phyloP scores from a whole-genome alignment of 2,797 vertebrate genomes.

The Spizella passerina region DNA sequence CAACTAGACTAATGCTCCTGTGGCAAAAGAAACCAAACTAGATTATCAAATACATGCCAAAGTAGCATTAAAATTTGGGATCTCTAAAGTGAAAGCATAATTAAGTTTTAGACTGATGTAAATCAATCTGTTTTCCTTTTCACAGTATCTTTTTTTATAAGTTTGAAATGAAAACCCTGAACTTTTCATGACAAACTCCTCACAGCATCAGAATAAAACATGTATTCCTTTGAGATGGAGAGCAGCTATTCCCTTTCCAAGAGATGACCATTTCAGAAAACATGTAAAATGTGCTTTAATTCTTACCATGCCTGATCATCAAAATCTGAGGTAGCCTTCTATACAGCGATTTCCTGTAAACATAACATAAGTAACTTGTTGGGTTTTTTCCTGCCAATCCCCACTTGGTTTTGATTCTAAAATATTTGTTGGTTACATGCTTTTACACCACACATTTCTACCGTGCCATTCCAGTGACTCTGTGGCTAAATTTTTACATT shows the following conservation, averaged over 20 bases:
- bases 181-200: background rate
- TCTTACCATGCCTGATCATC: slow-evolving; percentile 51
- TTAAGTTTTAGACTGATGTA: background rate
- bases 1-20: background rate
- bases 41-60: background rate
- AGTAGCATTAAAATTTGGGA: background rate
- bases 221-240: background rate
- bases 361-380: background rate
- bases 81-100: background rate
- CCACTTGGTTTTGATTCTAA: background rate
- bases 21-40: background rate
- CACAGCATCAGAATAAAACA: background rate
- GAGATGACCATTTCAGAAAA: background rate
- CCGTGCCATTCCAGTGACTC: background rate
- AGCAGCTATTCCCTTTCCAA: background rate
- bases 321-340: background rate
- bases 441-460: background rate
- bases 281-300: background rate
- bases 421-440: background rate
- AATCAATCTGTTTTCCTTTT: background rate
- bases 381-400: rapidly evolving
- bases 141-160: background rate
- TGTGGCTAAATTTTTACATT: background rate
- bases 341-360: background rate
- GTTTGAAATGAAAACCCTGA: background rate